phyloP scores from a whole-genome alignment of 2,888 invertebrate species.

The Ferrisia virgata region DNA sequence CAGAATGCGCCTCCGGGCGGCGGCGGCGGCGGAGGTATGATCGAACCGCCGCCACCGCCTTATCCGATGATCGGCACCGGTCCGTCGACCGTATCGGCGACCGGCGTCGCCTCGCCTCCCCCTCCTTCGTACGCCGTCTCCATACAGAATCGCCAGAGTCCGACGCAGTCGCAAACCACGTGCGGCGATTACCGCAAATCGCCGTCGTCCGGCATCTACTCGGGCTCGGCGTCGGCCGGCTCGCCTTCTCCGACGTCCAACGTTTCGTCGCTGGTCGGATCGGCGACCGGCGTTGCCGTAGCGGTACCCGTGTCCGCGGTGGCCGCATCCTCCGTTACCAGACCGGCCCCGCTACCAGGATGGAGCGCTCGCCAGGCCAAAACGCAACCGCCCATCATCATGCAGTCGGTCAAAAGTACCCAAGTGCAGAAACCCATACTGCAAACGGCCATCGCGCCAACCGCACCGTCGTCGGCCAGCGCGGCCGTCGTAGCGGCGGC shows the following conservation, averaged over 20 bases:
- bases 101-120: constrained; percentile 66
- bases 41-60: constrained; percentile 69
- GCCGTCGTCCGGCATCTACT: constrained; percentile 82
- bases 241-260: constrained; percentile 76
- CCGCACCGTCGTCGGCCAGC: constrained; percentile 65
- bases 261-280: not conserved
- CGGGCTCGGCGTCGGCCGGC: constrained; percentile 76
- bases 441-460: constrained; percentile 92
- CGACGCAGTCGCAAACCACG: constrained; percentile 68
- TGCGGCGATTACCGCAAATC: constrained; percentile 72
- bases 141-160: constrained; percentile 82
- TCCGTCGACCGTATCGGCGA: constrained; percentile 58
- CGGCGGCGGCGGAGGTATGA: constrained; percentile 54
- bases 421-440: constrained; percentile 92
- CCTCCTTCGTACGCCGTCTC: constrained; percentile 81
- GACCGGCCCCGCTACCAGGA: constrained; percentile 78
- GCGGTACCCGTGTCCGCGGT: constrained; percentile 62
- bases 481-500: constrained; percentile 63
- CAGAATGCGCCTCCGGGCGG: constrained; percentile 57
- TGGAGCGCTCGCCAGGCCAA: constrained; percentile 84
- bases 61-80: constrained; percentile 62
- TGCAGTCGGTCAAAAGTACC: constrained; percentile 94
- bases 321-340: constrained; percentile 60
- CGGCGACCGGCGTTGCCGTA: too few relatives aligned
- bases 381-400: constrained; percentile 89